These are phyloP conservation scores for Apodemia duryi DNA, from an alignment of 2,888 invertebrate species.

Conservation along the genomic window DNA sequence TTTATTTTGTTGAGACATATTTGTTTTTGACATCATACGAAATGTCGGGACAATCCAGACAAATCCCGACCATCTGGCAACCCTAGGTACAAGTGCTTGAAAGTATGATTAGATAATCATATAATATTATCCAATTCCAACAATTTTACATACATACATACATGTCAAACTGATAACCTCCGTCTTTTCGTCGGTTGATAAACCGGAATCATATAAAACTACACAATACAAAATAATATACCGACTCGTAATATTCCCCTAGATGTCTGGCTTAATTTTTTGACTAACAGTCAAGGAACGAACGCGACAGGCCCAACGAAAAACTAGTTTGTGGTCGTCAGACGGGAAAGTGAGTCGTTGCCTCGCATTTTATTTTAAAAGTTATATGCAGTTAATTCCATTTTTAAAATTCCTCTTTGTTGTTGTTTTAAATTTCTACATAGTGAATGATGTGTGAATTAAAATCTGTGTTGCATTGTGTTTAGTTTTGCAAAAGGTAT, in stretches of 20 bases:
- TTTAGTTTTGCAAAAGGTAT: slow-evolving; percentile 9
- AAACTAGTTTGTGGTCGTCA: slow-evolving; percentile 45
- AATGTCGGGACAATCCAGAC: too few species aligned
- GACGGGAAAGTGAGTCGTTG: slow-evolving; percentile 35
- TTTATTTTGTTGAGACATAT: too few species aligned
- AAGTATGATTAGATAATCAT: too few species aligned
- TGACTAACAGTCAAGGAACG: slow-evolving; percentile 18
- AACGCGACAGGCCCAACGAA: slow-evolving; percentile 1
- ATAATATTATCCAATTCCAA: too few species aligned
- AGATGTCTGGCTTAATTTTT: slow-evolving; percentile 11
- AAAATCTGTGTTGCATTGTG: slow-evolving; percentile 2
- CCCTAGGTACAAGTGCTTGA: too few species aligned
- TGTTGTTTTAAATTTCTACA: slow-evolving; percentile 1
- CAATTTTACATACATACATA: too few species aligned
- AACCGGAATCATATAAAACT: background rate
- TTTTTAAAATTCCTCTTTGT: slow-evolving; percentile 1
- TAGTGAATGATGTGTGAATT: slow-evolving; percentile 1
- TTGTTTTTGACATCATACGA: too few species aligned
- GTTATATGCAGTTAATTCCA: background rate
- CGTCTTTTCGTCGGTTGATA: background rate
- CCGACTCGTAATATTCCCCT: slow-evolving; percentile 1
- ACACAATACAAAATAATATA: background rate
- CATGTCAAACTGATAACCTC: too few species aligned
- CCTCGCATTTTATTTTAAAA: slow-evolving; percentile 17
- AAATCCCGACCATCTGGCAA: too few species aligned